These are phyloP conservation scores for Cosmia trapezina DNA, from an alignment of 2,888 invertebrate species.

Conservation along the genomic window DNA sequence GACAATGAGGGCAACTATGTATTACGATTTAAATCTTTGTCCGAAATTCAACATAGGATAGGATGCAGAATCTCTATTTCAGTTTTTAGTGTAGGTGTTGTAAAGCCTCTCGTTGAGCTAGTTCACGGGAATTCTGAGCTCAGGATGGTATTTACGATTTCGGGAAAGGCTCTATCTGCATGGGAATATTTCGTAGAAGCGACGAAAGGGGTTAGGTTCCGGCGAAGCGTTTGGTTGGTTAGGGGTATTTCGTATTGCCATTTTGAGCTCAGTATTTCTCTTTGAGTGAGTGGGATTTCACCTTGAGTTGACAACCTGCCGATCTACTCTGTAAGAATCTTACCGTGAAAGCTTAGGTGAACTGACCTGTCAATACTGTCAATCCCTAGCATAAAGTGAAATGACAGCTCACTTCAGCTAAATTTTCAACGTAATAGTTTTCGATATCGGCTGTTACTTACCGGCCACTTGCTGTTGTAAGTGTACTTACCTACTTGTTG, in stretches of 20 bases:
- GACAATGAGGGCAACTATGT: neutral
- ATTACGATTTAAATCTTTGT: neutral
- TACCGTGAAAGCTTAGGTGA: neutral
- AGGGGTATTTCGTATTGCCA: neutral
- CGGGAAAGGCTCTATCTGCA: neutral
- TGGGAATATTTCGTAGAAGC: slow-evolving; percentile 4
- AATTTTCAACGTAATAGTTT: too few species aligned
- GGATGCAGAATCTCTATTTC: neutral
- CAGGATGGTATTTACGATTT: neutral
- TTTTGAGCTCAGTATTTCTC: neutral
- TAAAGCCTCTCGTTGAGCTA: neutral
- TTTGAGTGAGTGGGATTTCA: neutral
- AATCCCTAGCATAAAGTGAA: too few species aligned
- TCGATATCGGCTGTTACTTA: too few species aligned
- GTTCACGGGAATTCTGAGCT: slow-evolving; percentile 5
- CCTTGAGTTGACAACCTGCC: neutral
- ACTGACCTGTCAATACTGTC: neutral
- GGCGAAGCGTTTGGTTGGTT: neutral
- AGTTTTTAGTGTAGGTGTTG: neutral
- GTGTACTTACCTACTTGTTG: neutral
- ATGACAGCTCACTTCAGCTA: too few species aligned
- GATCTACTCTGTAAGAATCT: neutral
- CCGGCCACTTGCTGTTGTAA: too few species aligned
- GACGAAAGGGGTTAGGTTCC: neutral
- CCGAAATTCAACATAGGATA: neutral